Base-by-base conservation (phyloP, 2,797 vertebrate genomes). In the Sciurus carolinensis region DNA sequence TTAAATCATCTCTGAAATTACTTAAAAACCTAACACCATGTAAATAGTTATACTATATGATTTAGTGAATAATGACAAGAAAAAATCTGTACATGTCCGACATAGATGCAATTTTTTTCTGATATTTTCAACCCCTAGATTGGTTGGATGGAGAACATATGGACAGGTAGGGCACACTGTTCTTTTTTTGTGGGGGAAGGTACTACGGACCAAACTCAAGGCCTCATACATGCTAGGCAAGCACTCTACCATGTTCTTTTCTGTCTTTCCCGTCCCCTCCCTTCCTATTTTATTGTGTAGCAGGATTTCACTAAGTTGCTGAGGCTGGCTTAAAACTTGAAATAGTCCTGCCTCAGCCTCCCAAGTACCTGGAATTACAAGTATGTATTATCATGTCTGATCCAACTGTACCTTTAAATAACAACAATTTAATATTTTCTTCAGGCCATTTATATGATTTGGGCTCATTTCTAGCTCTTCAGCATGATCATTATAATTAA, bases 401-500 rank as follows among this genome's bases (percentile, higher is more conserved):
- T 36, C 44, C 42, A 33, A 50, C 0, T 30, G 15, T 18, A 62
- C 30, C 42, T 92, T 87, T 69, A 83, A 66, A n/a, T 50, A 88
- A 76, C 22, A 69, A 83, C 44, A 85, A 39, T 87, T 87, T 79
- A 57, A 79, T n/a, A n/a, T 73, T 15, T 72, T 47, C 64, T 90
- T 89, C 83, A 91, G 50, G 3, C 9, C 7, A 87, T 59, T 71
- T 91, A 79, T 1, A 77, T 67, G n/a, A 95, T 77, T 73, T 39
- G 77, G 87, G 71, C 66, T 80, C 42, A 72, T 4, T 89, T 91
- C 54, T 82, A 76, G 30, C 17, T 82, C 77, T 84, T 90, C n/a
- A 88, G 30, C 20, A 86, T 52, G 26, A 28, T 79, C 76, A 91
- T 22, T 81, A 90, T n/a, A 86, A 77, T 77, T 73, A 95, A 89